Evolutionary conservation across 2,888 invertebrate species (phyloP), one percentile per base, ranked within the genome.

Genomic region (Platycnemis pennipes): DNA sequence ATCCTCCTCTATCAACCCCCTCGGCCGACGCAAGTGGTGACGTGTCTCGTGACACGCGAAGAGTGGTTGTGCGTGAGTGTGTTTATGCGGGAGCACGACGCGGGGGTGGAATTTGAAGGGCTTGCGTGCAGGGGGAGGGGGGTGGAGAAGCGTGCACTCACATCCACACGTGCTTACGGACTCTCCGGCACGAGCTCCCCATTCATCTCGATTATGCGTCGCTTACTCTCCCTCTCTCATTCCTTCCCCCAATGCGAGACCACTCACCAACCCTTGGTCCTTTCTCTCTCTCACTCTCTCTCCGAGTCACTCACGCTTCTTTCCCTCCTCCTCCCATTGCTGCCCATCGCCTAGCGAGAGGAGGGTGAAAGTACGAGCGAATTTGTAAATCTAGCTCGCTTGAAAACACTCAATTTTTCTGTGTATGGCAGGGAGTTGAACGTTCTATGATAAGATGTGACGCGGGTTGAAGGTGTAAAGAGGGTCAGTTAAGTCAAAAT

Each of bases 121-220:
- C 19, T 53, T 53, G 16, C 53, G 22, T 26, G n/a, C 37, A 11
- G 1, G 77, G 31, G 8, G 13, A 37, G 37, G 37, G 77, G 77
- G 26, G 77, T 37, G 16, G 77, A 31, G 37, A 37, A 37, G 37
- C 77, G 77, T 77, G 77, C 37, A n/a, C 37, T 3, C 77, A 77
- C 31, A 37, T 37, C 8, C 37, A 31, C 13, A 26, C 77, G 16
- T 37, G 37, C 37, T 16, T 37, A 37, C 77, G 46, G 26, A 26
- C 77, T n/a, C 45, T 16, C 53, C 16, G 53, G 13, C 37, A 89
- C 89, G 53, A 89, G 53, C 89, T 16, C 89, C 63, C 89, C 89
- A 89, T 89, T 89, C 89, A 89, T 56, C 89, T 89, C 89, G 89
- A 89, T 89, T 89, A 89, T 89, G 89, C 56, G 89, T 63, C 42